A percentile compares a stretch with the other conserved stretches of the same genome.
Evolutionary conservation across 2,113 vertebrate genomes (phyloP).

Genomic region (Elephas maximus): DNA sequence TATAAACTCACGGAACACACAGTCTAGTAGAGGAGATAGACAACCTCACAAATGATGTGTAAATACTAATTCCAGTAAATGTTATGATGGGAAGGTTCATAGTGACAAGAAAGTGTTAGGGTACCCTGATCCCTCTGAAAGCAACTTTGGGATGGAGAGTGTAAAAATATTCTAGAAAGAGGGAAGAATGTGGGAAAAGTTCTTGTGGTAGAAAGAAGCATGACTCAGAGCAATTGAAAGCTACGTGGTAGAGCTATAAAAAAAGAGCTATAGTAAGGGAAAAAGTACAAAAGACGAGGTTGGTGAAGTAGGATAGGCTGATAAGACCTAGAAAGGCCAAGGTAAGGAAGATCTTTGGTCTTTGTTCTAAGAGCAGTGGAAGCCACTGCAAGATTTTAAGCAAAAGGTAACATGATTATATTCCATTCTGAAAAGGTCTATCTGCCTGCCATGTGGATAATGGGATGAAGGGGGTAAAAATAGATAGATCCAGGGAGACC

Average conservation of each 20-base stretch:
- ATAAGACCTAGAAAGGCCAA: neutral
- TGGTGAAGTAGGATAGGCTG: neutral
- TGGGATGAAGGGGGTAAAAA: neutral
- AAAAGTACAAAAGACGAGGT: neutral
- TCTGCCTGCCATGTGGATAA: neutral
- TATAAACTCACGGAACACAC: neutral
- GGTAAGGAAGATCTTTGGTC: neutral
- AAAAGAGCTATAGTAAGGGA: neutral
- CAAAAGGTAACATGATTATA: neutral
- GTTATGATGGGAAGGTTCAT: neutral
- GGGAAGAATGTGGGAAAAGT: neutral
- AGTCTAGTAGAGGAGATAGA: neutral
- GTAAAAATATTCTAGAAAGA: slow-evolving; percentile 35
- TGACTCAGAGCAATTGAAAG: neutral
- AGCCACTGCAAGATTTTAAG: slow-evolving; percentile 40
- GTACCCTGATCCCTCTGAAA: neutral
- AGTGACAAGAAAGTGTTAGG: neutral
- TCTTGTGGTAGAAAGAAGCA: neutral
- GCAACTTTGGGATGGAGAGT: neutral
- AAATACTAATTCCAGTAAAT: neutral
- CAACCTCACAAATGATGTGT: neutral
- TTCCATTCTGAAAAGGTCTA: slow-evolving; percentile 9
- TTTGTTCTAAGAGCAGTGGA: slow-evolving; percentile 20
- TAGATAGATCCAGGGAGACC: neutral
- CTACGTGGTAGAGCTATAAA: neutral